These are phyloP conservation scores for Drosophila falleni DNA, from an alignment of 2,888 invertebrate species.

Conservation along the genomic window DNA sequence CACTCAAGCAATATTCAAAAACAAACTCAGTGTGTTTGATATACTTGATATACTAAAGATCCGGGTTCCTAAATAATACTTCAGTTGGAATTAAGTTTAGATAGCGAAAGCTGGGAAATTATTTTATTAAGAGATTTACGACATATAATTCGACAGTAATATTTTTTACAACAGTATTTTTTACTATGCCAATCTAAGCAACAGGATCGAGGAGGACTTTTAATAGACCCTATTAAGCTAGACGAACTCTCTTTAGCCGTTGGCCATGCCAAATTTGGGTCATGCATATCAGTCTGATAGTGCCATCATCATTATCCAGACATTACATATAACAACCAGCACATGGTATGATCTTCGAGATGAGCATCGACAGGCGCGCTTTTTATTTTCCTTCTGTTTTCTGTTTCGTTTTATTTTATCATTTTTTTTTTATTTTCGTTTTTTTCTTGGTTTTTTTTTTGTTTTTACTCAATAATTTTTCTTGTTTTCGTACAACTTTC, in stretches of 20 bases:
- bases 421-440: slow-evolving; percentile 21
- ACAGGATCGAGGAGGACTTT: slow-evolving; percentile 14
- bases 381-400: slow-evolving; percentile 31
- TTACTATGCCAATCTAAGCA: background rate
- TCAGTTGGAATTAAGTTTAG: background rate
- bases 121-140: background rate
- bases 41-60: background rate
- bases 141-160: background rate
- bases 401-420: slow-evolving; percentile 19
- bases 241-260: background rate
- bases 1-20: background rate
- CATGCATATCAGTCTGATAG: slow-evolving; percentile 49
- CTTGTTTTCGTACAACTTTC: slow-evolving; percentile 72
- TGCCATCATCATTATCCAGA: slow-evolving; percentile 60
- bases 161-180: no score
- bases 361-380: slow-evolving; percentile 52
- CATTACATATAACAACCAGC: slow-evolving; percentile 52
- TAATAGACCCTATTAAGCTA: slow-evolving; percentile 5
- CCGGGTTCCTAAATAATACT: background rate
- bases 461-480: slow-evolving; percentile 68
- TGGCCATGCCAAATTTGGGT: slow-evolving; percentile 44
- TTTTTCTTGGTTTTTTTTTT: slow-evolving; percentile 29
- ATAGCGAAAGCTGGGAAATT: background rate
- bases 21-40: background rate
- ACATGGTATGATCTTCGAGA: slow-evolving; percentile 64